A percentile compares a stretch with the other conserved stretches of the same genome.
phyloP scores from a whole-genome alignment of 1,140 invertebrate genomes.

The Elymnias hypermnestra region DNA sequence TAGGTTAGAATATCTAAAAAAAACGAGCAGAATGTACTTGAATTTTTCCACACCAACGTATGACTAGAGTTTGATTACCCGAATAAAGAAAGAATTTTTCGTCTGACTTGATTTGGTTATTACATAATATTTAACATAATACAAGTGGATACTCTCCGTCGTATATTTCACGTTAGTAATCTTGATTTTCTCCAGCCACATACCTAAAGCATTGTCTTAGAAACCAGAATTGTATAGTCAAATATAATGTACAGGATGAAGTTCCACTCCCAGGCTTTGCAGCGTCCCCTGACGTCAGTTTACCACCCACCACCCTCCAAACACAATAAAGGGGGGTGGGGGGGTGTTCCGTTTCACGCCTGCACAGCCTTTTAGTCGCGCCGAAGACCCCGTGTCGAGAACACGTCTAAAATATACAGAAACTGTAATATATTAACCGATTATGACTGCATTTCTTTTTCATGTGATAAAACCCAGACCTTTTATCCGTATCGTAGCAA shows the following conservation, averaged over 20 bases:
- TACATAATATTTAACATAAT: too few species aligned
- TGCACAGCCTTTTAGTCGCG: conserved; percentile 41
- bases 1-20: too few species aligned
- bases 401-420: conserved; percentile 27
- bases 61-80: too few species aligned
- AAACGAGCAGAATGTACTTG: too few species aligned
- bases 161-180: too few species aligned
- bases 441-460: conserved; percentile 42
- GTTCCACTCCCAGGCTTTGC: conserved; percentile 18
- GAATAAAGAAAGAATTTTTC: too few species aligned
- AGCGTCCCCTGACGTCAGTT: conserved; percentile 34
- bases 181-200: too few species aligned
- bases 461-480: conserved; percentile 33
- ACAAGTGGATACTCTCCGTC: too few species aligned
- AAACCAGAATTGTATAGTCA: conserved; percentile 14
- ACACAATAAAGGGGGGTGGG: conserved; percentile 28
- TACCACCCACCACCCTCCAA: conserved; percentile 34
- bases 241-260: conserved; percentile 30
- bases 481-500: background rate
- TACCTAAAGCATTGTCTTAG: conserved; percentile 2
- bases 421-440: conserved; percentile 35
- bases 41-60: too few species aligned
- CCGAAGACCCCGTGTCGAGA: conserved; percentile 40
- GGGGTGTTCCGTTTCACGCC: conserved; percentile 21
- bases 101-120: too few species aligned